Evolutionary conservation across 2,113 vertebrate species (phyloP).

Genomic region (Apteryx owenii): DNA sequence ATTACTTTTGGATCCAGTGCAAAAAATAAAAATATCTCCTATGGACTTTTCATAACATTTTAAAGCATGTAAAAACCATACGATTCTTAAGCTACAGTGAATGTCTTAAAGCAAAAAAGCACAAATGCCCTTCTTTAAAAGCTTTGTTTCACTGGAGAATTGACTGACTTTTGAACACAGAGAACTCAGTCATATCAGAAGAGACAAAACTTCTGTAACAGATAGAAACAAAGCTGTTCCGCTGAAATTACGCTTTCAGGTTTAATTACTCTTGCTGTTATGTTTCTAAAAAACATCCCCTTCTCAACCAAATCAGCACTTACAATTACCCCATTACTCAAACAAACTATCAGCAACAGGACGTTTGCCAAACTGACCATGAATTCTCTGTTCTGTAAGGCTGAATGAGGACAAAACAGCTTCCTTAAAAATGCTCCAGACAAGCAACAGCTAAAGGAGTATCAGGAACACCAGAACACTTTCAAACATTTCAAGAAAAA

Average conservation of each 20-base stretch:
- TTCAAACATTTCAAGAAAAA: not conserved
- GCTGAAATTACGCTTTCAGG: not conserved
- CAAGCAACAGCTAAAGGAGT: not conserved
- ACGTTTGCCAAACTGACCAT: not conserved
- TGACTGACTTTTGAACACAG: not conserved
- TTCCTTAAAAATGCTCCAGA: not conserved
- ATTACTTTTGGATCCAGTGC: not conserved
- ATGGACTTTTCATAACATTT: not conserved
- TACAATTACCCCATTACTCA: not conserved
- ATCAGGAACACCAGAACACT: not conserved
- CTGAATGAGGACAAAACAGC: not conserved
- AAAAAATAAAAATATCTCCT: not conserved
- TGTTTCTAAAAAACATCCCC: not conserved
- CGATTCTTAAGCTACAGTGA: not conserved
- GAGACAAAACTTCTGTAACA: not conserved
- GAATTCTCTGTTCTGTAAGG: not conserved
- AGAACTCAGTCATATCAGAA: not conserved
- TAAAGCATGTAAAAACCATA: not conserved
- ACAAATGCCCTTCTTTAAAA: not conserved
- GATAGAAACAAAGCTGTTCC: not conserved
- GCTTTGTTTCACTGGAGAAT: not conserved
- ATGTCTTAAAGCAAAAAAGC: not conserved
- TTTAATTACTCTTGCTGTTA: rapidly evolving
- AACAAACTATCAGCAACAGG: rapidly evolving
- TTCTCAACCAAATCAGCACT: not conserved